Evolutionary conservation across 1,140 invertebrate species (phyloP), one percentile per base, ranked within the genome.

Genomic region (Tetramorium simillimum): DNA sequence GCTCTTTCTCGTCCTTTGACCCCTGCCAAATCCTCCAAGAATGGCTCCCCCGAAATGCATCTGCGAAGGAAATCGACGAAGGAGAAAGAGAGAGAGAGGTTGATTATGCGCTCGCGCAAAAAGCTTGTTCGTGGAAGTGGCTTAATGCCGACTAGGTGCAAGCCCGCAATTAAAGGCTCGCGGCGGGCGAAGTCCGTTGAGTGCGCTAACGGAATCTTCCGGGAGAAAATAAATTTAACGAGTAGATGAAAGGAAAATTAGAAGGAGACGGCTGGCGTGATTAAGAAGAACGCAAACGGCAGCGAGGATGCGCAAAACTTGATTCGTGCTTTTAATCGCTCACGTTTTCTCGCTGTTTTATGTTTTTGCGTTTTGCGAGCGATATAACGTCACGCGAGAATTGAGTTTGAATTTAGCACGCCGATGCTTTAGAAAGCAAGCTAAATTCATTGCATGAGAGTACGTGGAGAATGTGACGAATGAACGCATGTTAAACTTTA

Each of bases 1-100:
- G 40, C 56, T 85, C 86, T 88, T 89, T 72, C 60, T 87, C 63
- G 73, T 89, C 84, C 87, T 89, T 89, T 81, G 87, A 88, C 87
- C 87, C n/a, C 53, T 51, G 84, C 21, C 18, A 51, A 21, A n/a
- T 86, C 76, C 87, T 88, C 24, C 46, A 70, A 75, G 82, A 81
- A 88, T 85, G 69, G 21, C 21, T 69, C 85, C 51, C 43, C 21
- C 18, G 51, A 62, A 51, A 76, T 81, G 60, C 21, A 28, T 65
- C 56, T 14, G 5, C 60, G 40, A 33, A 69, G 24, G 46, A 73
- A 18, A 46, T 46, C 62, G 58, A 40, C 16, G 37, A 18, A 16
- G 7, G 40, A 24, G 37, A 62, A 16, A 21, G 37, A 46, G 18
- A 18, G 16, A 46, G 21, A 37, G 86, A 14, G n/a, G 24, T 84